These are phyloP conservation scores for Adineta ricciae DNA, from an alignment of 2,888 invertebrate genomes.

Conservation along the genomic window DNA sequence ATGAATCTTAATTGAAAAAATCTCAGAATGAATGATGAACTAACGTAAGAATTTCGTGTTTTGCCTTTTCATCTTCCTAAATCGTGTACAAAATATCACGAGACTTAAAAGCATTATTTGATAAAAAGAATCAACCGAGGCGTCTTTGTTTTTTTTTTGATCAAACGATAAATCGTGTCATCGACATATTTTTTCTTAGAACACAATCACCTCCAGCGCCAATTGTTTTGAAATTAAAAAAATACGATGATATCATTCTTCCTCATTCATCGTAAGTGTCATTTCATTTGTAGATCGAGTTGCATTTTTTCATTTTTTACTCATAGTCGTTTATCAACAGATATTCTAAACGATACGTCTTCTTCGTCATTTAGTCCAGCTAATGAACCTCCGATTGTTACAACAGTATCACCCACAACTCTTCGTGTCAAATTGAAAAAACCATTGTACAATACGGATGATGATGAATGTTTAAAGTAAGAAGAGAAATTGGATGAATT, in stretches of 20 bases:
- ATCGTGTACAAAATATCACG: background rate
- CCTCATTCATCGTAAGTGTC: background rate
- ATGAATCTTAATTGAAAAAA: background rate
- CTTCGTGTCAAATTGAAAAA: constrained; percentile 8
- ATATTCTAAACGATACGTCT: background rate
- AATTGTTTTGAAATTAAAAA: constrained; percentile 16
- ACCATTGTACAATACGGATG: background rate
- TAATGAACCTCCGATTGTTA: background rate
- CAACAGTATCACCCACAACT: background rate
- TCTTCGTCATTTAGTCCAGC: background rate
- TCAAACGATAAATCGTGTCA: too few relatives aligned
- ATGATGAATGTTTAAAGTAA: background rate
- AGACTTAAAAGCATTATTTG: background rate
- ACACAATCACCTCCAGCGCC: background rate
- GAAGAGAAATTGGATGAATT: background rate
- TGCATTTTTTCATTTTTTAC: background rate
- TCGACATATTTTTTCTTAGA: background rate
- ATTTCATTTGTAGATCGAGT: background rate
- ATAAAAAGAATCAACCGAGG: background rate
- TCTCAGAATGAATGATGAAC: background rate
- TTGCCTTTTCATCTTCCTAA: background rate
- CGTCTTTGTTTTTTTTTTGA: too few relatives aligned
- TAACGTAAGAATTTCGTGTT: background rate
- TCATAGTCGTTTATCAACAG: background rate
- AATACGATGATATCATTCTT: background rate